phyloP scores from a whole-genome alignment of 1,140 invertebrate species.

The Rhizoglyphus robini region DNA sequence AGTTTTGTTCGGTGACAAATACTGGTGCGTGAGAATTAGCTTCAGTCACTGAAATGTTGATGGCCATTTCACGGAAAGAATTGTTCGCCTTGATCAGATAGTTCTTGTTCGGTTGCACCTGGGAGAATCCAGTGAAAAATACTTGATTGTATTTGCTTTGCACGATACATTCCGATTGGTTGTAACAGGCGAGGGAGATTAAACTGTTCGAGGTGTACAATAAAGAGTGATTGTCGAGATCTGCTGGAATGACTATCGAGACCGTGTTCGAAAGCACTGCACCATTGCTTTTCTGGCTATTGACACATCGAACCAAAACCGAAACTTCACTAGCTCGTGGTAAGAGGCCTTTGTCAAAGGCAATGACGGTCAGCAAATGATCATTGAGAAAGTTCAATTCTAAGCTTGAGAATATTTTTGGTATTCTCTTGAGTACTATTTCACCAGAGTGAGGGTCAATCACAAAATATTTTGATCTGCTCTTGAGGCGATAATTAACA shows the following conservation, averaged over 20 bases:
- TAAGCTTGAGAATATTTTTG: slow-evolving; percentile 51
- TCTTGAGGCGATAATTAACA: slow-evolving; percentile 74
- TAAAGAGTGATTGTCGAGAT: slow-evolving; percentile 13
- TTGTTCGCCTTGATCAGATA: not conserved
- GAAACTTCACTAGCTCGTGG: slow-evolving; percentile 68
- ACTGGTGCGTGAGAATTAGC: slow-evolving; percentile 1
- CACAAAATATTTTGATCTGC: slow-evolving; percentile 75
- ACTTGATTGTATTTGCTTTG: not conserved
- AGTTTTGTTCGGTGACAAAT: slow-evolving; percentile 49
- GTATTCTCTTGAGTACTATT: slow-evolving; percentile 61
- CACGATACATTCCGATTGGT: not conserved
- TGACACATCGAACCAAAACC: slow-evolving; percentile 34
- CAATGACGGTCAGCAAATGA: slow-evolving; percentile 65
- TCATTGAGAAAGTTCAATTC: slow-evolving; percentile 18
- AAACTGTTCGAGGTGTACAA: slow-evolving; percentile 5
- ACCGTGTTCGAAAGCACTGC: not conserved
- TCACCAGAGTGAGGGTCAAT: slow-evolving; percentile 79
- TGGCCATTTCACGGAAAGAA: not conserved
- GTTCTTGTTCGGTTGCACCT: not conserved
- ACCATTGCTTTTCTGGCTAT: no score
- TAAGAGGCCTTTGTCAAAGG: slow-evolving; percentile 82
- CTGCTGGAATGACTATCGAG: slow-evolving; percentile 6
- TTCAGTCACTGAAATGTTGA: not conserved
- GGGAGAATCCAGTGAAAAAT: not conserved
- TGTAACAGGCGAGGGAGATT: not conserved